Percentiles rank a stretch among this genome's conserved stretches.
Conservation (phyloP, 2,113 vertebrate genomes). For the Triplophysa rosa region DNA sequence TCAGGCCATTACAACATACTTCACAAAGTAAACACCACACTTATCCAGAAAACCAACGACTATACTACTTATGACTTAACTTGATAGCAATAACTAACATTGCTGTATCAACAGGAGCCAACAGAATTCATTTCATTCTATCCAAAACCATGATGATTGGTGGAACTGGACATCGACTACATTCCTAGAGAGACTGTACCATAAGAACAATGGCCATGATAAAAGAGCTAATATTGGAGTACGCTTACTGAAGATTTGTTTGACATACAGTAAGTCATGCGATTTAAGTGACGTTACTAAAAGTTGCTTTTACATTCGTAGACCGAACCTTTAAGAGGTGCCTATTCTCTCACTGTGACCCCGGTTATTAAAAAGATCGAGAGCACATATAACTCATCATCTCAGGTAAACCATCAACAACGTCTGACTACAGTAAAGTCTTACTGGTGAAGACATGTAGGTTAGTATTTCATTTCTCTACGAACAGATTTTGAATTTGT, state of each 20-base stretch:
- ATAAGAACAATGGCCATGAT: not conserved
- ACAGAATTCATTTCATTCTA: slow-evolving; percentile 50
- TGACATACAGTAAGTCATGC: not conserved
- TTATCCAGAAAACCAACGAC: not conserved
- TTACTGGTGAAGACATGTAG: not conserved
- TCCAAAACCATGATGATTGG: slow-evolving; percentile 68
- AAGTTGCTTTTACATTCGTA: slow-evolving; percentile 39
- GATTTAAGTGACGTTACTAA: not conserved
- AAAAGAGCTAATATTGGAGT: slow-evolving; percentile 28
- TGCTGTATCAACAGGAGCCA: slow-evolving; percentile 54
- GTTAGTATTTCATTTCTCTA: not conserved
- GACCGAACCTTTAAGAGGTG: slow-evolving; percentile 55
- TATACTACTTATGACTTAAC: not conserved
- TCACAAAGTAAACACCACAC: slow-evolving; percentile 68
- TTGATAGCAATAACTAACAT: not conserved
- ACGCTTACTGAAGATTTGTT: not conserved
- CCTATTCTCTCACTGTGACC: slow-evolving; percentile 66
- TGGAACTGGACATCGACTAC: slow-evolving; percentile 71
- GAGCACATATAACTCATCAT: not conserved
- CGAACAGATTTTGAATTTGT: slow-evolving; percentile 11
- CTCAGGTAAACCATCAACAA: slow-evolving; percentile 58
- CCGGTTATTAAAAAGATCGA: slow-evolving; percentile 63
- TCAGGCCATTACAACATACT: slow-evolving; percentile 66
- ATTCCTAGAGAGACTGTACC: slow-evolving; percentile 66
- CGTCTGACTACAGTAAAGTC: not conserved